Evolutionary conservation across 2,113 vertebrate species (phyloP).

Genomic region (Stictonetta naevosa): DNA sequence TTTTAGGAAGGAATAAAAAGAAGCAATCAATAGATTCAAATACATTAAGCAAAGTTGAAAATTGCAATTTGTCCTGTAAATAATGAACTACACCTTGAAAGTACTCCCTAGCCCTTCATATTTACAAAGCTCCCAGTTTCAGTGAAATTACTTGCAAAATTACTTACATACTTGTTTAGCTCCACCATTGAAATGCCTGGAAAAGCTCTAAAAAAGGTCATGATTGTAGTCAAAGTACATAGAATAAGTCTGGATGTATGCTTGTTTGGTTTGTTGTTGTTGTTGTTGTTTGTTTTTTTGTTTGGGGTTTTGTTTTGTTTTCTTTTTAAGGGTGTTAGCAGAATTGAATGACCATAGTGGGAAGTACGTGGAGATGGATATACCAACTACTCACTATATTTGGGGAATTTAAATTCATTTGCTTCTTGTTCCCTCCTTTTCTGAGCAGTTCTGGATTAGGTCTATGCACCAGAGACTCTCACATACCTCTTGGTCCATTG

Average conservation of each 20-base stretch:
- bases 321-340: background rate
- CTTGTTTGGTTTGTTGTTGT: background rate
- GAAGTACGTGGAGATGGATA: background rate
- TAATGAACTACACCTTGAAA: background rate
- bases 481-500: too few species aligned
- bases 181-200: background rate
- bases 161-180: background rate
- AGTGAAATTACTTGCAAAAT: background rate
- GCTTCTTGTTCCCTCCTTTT: background rate
- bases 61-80: background rate
- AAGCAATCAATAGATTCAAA: background rate
- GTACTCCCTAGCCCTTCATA: background rate
- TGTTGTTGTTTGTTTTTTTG: too few species aligned
- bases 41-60: background rate
- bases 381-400: background rate
- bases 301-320: background rate
- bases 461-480: too few species aligned
- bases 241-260: background rate
- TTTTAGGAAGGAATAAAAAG: background rate
- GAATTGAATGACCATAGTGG: background rate
- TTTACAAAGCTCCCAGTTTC: background rate
- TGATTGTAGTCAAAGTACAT: background rate
- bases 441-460: background rate
- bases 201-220: background rate
- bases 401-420: background rate